These are phyloP conservation scores for Tringa solitaria DNA, from an alignment of 2,113 vertebrate genomes.

Conservation along the genomic window DNA sequence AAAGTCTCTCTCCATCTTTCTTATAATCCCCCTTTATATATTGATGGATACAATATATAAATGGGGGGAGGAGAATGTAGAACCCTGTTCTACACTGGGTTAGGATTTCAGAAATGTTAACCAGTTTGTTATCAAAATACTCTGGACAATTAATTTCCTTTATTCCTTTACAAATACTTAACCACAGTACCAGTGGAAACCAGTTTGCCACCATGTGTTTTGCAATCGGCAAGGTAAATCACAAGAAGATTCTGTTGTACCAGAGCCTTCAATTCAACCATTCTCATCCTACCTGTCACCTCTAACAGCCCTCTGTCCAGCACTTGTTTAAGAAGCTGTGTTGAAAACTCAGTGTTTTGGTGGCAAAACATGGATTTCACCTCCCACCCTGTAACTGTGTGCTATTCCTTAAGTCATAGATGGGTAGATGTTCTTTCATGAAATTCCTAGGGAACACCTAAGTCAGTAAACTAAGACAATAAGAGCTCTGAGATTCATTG, in stretches of 20 bases:
- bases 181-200: background rate
- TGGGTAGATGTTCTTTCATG: background rate
- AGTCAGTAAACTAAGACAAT: background rate
- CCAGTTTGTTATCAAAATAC: background rate
- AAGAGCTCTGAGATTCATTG: background rate
- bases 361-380: background rate
- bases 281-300: background rate
- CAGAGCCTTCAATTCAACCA: background rate
- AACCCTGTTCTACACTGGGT: background rate
- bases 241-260: background rate
- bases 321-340: background rate
- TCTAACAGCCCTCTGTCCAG: background rate
- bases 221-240: background rate
- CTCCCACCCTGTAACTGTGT: background rate
- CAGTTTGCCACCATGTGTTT: background rate
- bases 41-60: background rate
- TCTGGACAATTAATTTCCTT: background rate
- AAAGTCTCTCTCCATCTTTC: background rate
- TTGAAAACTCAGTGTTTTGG: rapidly evolving
- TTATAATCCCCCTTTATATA: background rate
- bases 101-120: background rate
- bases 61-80: too few species aligned
- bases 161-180: background rate
- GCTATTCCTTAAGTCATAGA: background rate
- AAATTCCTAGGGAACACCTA: background rate